phyloP scores from a whole-genome alignment of 2,888 invertebrate genomes.

The Fabriciana adippe region DNA sequence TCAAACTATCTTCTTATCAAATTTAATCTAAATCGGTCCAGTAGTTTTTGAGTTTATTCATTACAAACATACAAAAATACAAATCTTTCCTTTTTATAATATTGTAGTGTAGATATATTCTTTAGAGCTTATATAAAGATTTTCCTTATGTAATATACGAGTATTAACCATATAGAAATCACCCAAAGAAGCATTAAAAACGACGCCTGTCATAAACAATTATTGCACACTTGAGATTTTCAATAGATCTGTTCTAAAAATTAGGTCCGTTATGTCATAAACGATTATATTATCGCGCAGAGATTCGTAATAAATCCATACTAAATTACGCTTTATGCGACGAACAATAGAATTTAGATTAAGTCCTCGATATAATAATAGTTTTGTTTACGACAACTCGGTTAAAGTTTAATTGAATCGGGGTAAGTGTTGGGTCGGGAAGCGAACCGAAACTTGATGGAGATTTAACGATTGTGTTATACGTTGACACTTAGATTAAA shows the following conservation, averaged over 20 bases:
- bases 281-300: constrained; percentile 38
- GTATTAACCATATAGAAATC: too few relatives aligned
- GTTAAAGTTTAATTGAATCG: constrained; percentile 80
- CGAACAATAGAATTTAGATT: constrained; percentile 52
- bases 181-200: too few relatives aligned
- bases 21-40: too few relatives aligned
- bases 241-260: neutral
- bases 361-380: constrained; percentile 43
- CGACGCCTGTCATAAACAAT: neutral
- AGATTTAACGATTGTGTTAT: constrained; percentile 59
- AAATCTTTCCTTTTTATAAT: too few relatives aligned
- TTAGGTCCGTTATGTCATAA: neutral
- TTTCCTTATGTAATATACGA: too few relatives aligned
- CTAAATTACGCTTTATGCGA: constrained; percentile 38
- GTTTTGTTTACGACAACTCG: constrained; percentile 72
- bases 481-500: constrained; percentile 11
- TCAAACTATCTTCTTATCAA: too few relatives aligned
- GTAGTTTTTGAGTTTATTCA: too few relatives aligned
- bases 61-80: too few relatives aligned
- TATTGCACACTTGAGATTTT: neutral
- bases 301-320: constrained; percentile 40
- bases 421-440: constrained; percentile 49
- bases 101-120: too few relatives aligned
- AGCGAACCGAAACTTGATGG: constrained; percentile 57
- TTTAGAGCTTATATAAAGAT: too few relatives aligned